phyloP scores from a whole-genome alignment of 1,140 invertebrate species.

The Amyelois transitella region DNA sequence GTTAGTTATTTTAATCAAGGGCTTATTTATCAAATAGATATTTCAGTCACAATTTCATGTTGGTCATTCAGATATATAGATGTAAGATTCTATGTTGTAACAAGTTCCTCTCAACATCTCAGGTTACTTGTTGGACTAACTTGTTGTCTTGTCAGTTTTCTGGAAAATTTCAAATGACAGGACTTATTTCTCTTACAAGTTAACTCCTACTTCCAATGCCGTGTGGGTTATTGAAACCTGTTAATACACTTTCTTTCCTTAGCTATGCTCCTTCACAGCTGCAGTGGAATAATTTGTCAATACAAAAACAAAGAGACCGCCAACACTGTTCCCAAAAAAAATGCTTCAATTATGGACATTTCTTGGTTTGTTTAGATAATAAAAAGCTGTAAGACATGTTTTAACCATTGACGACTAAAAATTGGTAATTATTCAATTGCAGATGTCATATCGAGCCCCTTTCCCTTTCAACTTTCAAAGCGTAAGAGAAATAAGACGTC shows the following conservation, averaged over 20 bases:
- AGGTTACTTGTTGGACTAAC: neutral
- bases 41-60: neutral
- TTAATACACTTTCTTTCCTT: conserved; percentile 63
- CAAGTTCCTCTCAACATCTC: neutral
- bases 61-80: neutral
- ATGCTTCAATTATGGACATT: conserved; percentile 35
- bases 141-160: conserved; percentile 24
- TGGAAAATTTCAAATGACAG: conserved; percentile 68
- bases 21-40: too few species aligned
- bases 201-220: conserved; percentile 19
- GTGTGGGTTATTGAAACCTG: conserved; percentile 33
- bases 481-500: conserved; percentile 68
- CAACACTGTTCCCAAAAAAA: conserved; percentile 40
- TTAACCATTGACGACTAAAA: conserved; percentile 71
- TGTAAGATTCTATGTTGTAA: neutral
- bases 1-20: too few species aligned
- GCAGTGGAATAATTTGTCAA: conserved; percentile 67
- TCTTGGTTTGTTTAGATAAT: conserved; percentile 50
- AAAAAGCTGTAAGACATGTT: conserved; percentile 69
- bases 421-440: conserved; percentile 69
- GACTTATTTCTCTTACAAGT: conserved; percentile 68
- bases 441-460: conserved; percentile 48
- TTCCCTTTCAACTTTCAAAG: conserved; percentile 37
- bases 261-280: conserved; percentile 61
- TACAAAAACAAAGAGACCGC: conserved; percentile 47